Base-by-base conservation (phyloP, 1,140 invertebrate genomes). In the Fopius arisanus region DNA sequence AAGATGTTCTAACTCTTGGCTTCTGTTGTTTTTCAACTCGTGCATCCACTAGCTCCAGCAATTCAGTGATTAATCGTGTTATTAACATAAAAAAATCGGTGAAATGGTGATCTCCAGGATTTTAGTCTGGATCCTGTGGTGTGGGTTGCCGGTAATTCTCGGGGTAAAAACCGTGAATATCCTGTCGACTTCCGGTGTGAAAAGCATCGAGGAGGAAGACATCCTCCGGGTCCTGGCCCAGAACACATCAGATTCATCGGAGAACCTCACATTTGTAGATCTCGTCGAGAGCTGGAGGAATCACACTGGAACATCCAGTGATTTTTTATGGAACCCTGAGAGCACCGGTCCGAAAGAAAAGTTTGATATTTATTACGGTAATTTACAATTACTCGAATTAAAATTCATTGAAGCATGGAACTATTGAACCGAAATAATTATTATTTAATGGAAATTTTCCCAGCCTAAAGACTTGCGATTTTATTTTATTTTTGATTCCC, bases 201-300 rank as follows among this genome's bases (percentile, higher is more conserved):
- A 76, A 51, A 67, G 54, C 26, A 65, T 83, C 9, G 63, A 82
- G 31, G 81, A 83, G 5, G 78, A 82, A 0, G 79, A 82, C n/a
- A 82, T 84, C 16, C 67, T 83, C 12, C 77, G 78, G 0, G 74
- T 79, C 1, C 73, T 84, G 4, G 51, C 78, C 0, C 75, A 78
- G n/a, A 84, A 81, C 66, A 79, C 80, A 51, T 78, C 79, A 0
- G 77, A 76, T 74, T 12, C 31, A 16, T 73, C 74, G 0, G 80
- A 81, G 26, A 82, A 83, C 76, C 79, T 79, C 33, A 83, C 83
- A 2, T 78, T 81, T 62, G 77, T 81, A 2, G 79, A 81, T 31
- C 54, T 83, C 0, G 78, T 68, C 3, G 40, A 41, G 0, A 37
- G 26, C 7, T 41, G 43, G 80, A 43, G 73, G 19, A 4, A 67